Conservation (phyloP, 2,888 invertebrate species). For the Acanthoscelides obtectus region DNA sequence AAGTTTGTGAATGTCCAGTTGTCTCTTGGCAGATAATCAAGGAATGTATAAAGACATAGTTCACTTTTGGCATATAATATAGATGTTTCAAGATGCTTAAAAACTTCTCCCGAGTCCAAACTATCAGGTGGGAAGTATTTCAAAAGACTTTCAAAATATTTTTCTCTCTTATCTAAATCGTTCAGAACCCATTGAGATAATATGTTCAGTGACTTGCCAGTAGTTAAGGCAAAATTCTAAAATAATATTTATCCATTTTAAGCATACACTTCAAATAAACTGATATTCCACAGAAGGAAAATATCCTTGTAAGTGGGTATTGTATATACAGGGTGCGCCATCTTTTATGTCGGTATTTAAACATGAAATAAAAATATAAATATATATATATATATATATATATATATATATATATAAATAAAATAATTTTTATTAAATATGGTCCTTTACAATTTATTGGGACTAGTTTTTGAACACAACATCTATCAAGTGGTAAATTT, state of each 20-base stretch:
- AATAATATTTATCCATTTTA: too few species aligned
- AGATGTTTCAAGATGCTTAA: slow-evolving; percentile 55
- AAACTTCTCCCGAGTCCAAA: slow-evolving; percentile 49
- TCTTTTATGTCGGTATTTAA: too few species aligned
- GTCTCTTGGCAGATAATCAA: slow-evolving; percentile 48
- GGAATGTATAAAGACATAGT: slow-evolving; percentile 53
- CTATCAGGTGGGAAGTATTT: slow-evolving; percentile 49
- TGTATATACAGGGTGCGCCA: too few species aligned
- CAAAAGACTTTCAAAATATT: slow-evolving; percentile 53
- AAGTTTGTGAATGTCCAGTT: slow-evolving; percentile 51
- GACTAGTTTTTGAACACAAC: too few species aligned
- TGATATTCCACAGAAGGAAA: too few species aligned
- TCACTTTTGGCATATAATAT: slow-evolving; percentile 56
- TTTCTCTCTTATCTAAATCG: slow-evolving; percentile 50
- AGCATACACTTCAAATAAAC: too few species aligned
- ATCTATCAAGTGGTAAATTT: too few species aligned
- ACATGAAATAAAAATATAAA: too few species aligned
- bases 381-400: too few species aligned
- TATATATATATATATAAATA: too few species aligned
- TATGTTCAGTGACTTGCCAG: slow-evolving; percentile 47
- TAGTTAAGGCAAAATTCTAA: slow-evolving; percentile 43
- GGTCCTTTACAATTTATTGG: too few species aligned
- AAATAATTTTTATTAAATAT: too few species aligned
- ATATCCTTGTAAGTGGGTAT: background rate
- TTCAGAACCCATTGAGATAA: slow-evolving; percentile 54